Evolutionary conservation across 92 coral and sea anemone species (phyloP).

Genomic region (Zoanthus sociatus): DNA sequence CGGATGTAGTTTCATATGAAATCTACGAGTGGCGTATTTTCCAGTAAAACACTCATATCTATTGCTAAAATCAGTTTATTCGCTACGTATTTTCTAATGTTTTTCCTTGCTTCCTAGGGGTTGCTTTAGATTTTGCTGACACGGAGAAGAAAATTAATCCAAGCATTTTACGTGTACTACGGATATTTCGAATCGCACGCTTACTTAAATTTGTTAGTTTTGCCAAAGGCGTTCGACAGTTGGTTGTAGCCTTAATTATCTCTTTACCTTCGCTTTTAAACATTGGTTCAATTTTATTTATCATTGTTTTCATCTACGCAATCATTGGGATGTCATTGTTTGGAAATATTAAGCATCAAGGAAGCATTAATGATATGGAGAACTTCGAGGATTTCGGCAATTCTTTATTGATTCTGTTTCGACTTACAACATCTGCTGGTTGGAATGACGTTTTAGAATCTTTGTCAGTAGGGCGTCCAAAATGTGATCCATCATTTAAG

Average conservation of each 20-base stretch:
- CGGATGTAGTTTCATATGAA: too few species aligned
- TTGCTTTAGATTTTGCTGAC: constrained; percentile 73
- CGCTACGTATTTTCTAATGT: background rate
- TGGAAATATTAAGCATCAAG: constrained; percentile 86
- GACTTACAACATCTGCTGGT: constrained; percentile 90
- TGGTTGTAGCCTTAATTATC: constrained; percentile 85
- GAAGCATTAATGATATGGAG: constrained; percentile 84
- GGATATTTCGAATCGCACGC: constrained; percentile 93
- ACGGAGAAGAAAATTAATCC: constrained; percentile 74
- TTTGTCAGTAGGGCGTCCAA: constrained; percentile 82
- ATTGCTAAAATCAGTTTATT: too few species aligned
- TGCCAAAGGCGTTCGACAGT: constrained; percentile 95
- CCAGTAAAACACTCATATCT: too few species aligned
- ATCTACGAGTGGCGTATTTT: too few species aligned
- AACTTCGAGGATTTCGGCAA: constrained; percentile 90
- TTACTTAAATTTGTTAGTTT: constrained; percentile 86
- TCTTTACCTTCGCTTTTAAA: constrained; percentile 93
- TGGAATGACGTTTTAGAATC: constrained; percentile 92
- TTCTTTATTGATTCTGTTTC: constrained; percentile 86
- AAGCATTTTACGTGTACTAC: constrained; percentile 92
- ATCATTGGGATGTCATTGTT: constrained; percentile 95
- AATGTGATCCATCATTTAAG: constrained; percentile 66
- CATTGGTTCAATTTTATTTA: constrained; percentile 87
- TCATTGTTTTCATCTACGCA: constrained; percentile 91
- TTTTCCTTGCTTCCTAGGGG: constrained; percentile 52